Conservation (phyloP, 2,797 vertebrate species). For the Gallirallus australis region DNA sequence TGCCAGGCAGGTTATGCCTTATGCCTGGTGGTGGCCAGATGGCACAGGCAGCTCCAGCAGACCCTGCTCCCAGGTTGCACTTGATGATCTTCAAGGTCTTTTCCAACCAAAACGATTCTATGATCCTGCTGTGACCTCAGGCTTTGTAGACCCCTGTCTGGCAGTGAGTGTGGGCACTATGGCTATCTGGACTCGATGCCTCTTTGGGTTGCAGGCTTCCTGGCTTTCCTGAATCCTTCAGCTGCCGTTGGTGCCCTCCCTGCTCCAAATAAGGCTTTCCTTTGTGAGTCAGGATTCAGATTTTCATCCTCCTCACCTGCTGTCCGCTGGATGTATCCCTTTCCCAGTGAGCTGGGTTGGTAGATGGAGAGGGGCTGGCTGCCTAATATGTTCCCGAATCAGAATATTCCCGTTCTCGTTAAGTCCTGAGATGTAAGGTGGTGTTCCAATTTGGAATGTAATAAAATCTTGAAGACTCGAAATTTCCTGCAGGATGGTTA, state of each 20-base stretch:
- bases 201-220: background rate
- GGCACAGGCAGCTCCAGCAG: too few relatives aligned
- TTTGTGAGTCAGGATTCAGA: background rate
- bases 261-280: background rate
- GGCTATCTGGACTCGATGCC: rapidly evolving
- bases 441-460: conserved; percentile 33
- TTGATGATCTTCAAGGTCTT: too few relatives aligned
- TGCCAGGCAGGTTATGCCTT: background rate
- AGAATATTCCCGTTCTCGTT: conserved; percentile 36
- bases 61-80: background rate
- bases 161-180: rapidly evolving
- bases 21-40: background rate
- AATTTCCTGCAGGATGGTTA: conserved; percentile 24
- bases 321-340: background rate
- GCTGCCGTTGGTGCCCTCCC: background rate
- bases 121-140: background rate
- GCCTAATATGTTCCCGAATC: background rate
- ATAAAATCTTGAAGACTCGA: conserved; percentile 26
- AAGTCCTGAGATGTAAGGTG: background rate
- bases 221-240: background rate
- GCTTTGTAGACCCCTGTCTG: background rate
- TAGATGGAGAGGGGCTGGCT: background rate
- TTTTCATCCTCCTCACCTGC: background rate
- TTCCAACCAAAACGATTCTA: too few relatives aligned
- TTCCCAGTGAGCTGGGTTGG: background rate